Conservation (phyloP, 2,113 vertebrate species). For the Emydura subglobosa region DNA sequence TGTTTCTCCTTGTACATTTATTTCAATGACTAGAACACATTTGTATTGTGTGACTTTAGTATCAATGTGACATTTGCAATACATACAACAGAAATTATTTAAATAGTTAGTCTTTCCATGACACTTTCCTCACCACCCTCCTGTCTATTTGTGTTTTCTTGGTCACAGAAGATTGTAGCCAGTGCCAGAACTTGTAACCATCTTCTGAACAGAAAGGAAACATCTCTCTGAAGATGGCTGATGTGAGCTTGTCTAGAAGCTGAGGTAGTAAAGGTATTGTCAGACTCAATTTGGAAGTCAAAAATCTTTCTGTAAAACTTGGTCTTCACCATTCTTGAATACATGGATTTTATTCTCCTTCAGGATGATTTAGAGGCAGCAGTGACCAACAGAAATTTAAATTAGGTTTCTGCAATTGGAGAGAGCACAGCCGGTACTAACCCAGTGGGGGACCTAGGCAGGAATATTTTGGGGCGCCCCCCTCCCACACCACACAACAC, state of each 20-base stretch:
- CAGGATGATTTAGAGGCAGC: background rate
- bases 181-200: accelerated
- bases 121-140: background rate
- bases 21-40: background rate
- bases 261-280: background rate
- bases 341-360: background rate
- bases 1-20: background rate
- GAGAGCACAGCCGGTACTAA: background rate
- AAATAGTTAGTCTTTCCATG: background rate
- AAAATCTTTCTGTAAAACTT: background rate
- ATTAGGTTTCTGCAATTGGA: background rate
- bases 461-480: no score
- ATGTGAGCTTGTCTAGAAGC: background rate
- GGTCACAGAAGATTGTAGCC: background rate
- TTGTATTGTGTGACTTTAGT: background rate
- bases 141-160: background rate
- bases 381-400: background rate
- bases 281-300: background rate
- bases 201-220: background rate
- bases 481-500: no score
- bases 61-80: background rate
- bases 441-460: no score
- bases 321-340: background rate
- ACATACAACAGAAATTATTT: accelerated
- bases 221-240: background rate